Evolutionary conservation across 2,113 vertebrate species (phyloP).

Genomic region (Struthidea cinerea): DNA sequence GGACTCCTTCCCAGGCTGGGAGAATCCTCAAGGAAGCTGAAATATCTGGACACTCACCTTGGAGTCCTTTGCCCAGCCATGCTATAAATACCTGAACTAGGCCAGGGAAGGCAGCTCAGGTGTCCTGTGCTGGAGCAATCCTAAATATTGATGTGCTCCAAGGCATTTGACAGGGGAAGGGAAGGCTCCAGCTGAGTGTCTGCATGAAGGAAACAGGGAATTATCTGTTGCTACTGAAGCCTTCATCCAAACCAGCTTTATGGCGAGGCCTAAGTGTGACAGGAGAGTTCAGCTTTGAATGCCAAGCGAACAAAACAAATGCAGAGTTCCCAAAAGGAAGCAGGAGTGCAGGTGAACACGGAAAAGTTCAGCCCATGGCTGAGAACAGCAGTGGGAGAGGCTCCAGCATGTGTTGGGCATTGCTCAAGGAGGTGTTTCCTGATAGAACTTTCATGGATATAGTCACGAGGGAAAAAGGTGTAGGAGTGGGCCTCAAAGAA

Average conservation of each 20-base stretch:
- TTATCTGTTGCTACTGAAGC: accelerated
- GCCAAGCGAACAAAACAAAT: not conserved
- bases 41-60: not conserved
- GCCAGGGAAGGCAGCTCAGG: not conserved
- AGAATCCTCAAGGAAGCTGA: not conserved
- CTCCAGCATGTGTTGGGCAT: accelerated
- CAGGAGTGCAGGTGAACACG: not conserved
- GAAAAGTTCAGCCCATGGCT: not conserved
- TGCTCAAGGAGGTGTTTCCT: accelerated
- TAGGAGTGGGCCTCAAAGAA: not conserved
- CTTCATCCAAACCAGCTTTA: not conserved
- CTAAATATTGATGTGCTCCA: not conserved
- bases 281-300: not conserved
- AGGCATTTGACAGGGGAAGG: too few relatives aligned
- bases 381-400: not conserved
- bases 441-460: accelerated
- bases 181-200: accelerated
- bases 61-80: not conserved
- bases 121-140: not conserved
- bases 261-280: too few relatives aligned
- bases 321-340: not conserved
- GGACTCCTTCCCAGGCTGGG: not conserved
- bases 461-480: accelerated
- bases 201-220: not conserved
- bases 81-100: not conserved